These are phyloP conservation scores for Vulpes ferrilata DNA, from an alignment of 2,113 vertebrate species.

Conservation along the genomic window DNA sequence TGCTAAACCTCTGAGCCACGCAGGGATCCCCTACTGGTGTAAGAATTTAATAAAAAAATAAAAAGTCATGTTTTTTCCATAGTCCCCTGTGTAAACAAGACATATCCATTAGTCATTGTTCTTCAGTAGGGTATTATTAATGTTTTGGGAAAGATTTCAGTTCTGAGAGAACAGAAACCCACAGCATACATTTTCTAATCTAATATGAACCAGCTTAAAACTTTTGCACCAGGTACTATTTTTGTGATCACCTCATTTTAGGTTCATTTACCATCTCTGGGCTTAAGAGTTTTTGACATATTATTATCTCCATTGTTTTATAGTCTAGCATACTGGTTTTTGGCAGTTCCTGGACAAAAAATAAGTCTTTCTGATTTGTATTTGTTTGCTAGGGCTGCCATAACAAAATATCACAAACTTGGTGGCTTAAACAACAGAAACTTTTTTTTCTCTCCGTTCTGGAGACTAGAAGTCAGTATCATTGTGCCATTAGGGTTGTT, in stretches of 20 bases:
- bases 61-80: not conserved
- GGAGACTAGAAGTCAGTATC: not conserved
- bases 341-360: not conserved
- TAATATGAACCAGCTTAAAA: not conserved
- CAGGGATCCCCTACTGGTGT: not conserved
- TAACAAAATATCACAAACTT: not conserved
- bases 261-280: not conserved
- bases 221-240: not conserved
- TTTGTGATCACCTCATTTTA: conserved; percentile 7
- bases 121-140: not conserved
- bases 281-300: not conserved
- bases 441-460: not conserved
- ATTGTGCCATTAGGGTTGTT: not conserved
- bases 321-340: not conserved
- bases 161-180: conserved; percentile 11
- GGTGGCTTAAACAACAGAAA: not conserved
- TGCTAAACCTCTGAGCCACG: no score
- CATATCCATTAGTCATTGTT: not conserved
- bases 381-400: not conserved
- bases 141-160: not conserved
- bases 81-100: not conserved
- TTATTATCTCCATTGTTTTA: not conserved
- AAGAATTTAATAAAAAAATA: not conserved
- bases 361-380: not conserved
- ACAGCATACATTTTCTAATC: not conserved